These are phyloP conservation scores for Mesitornis unicolor DNA, from an alignment of 2,113 vertebrate genomes.

Conservation along the genomic window DNA sequence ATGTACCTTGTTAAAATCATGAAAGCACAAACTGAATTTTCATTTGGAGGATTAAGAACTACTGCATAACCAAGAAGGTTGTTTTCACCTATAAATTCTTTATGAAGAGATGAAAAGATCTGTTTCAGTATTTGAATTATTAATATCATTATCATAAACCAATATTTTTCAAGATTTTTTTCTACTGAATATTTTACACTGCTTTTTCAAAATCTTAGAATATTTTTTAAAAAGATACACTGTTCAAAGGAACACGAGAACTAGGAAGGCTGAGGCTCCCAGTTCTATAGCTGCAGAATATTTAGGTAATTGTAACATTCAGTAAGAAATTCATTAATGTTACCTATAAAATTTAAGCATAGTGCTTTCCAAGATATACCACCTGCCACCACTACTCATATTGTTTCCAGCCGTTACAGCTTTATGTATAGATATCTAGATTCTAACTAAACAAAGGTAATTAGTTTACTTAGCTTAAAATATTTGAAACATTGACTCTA, in stretches of 20 bases:
- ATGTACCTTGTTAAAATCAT: neutral
- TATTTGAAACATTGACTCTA: neutral
- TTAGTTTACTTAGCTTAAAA: neutral
- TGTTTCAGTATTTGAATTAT: neutral
- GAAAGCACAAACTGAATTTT: neutral
- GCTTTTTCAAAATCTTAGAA: neutral
- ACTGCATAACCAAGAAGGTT: neutral
- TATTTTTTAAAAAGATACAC: neutral
- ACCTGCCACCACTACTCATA: neutral
- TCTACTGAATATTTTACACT: conserved; percentile 12
- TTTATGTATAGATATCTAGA: neutral
- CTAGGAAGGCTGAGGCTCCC: neutral
- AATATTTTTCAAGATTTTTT: neutral
- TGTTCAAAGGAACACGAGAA: neutral
- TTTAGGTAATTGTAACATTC: neutral
- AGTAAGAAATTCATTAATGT: neutral
- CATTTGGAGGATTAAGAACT: neutral
- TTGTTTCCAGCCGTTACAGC: neutral
- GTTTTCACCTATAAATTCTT: conserved; percentile 20
- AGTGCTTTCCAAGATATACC: neutral
- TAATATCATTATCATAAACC: neutral
- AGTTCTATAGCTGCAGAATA: neutral
- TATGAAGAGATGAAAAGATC: conserved; percentile 13
- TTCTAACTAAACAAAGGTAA: neutral
- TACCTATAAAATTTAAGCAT: neutral